phyloP scores from a whole-genome alignment of 1,140 invertebrate genomes.

The Neodiprion pinetum region DNA sequence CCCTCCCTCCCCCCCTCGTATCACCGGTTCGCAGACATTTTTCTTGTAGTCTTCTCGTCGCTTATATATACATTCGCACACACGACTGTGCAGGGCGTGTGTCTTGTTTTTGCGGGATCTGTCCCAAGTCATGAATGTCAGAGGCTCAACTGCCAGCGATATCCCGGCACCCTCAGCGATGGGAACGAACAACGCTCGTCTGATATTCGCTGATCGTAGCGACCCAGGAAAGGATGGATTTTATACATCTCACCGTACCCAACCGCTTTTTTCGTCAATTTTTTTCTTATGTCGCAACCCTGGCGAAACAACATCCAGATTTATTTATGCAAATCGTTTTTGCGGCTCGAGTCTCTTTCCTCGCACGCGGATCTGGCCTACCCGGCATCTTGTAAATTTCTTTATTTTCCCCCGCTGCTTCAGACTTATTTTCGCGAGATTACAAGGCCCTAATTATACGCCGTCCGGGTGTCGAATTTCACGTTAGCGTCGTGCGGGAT shows the following conservation, averaged over 20 bases:
- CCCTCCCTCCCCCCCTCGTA: neutral
- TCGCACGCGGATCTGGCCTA: neutral
- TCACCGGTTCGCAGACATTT: constrained; percentile 4
- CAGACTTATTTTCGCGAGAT: constrained; percentile 19
- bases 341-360: neutral
- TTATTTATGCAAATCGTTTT: neutral
- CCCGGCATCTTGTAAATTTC: neutral
- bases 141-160: constrained; percentile 6
- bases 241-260: no score
- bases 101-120: constrained; percentile 11
- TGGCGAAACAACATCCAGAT: no score
- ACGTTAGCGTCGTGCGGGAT: constrained; percentile 10
- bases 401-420: neutral
- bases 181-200: neutral
- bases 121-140: constrained; percentile 13
- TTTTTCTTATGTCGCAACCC: no score
- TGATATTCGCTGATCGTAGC: neutral
- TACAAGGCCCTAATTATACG: constrained; percentile 34
- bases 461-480: constrained; percentile 31
- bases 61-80: constrained; percentile 3
- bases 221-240: no score
- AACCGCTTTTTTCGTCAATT: no score
- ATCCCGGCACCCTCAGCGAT: neutral
- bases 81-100: constrained; percentile 2
- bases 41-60: constrained; percentile 2